Evolutionary conservation across 2,113 vertebrate genomes (phyloP), one percentile per base, ranked within the genome.

Genomic region (Atherinomorus stipes): DNA sequence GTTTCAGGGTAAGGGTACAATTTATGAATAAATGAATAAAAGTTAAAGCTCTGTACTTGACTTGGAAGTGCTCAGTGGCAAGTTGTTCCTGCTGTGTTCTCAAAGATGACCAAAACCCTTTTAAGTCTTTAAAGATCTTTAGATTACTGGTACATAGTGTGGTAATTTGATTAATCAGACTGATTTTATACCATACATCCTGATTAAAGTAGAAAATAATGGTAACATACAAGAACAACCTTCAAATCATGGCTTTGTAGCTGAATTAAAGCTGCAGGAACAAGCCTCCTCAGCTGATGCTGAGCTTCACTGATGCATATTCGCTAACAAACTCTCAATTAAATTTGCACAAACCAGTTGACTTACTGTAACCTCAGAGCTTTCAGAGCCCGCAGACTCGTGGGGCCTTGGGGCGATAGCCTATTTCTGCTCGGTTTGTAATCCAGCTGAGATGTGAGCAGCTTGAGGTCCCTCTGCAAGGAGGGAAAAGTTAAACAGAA

Each of bases 331-430:
- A 70, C 75, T 66, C 59, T n/a, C 57, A 84, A 85, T 85, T 81
- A 80, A 85, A 86, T 85, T 88, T 63, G 59, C 81, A 85, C 88
- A 85, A 83, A 80, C 74, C 76, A 79, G 75, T 66, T 83, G 74
- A 82, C 69, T 70, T 25, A 51, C 64, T 70, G 59, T 77, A 60
- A 85, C 85, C 79, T 85, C 54, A 1, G 61, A 85, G 78, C 67
- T 56, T 49, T 21, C 13, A 19, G 60, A 23, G 52, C 56, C 53
- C 26, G 21, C 0, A 63, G 76, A 71, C 59, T n/a, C 63, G 25
- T 8, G 37, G 54, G 47, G 28, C 45, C 56, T 31, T 1, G 6
- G 64, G 80, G 66, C 52, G 15, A 56, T 44, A 57, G 40, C 62
- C 71, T 7, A 2, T 67, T 73, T 71, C 31, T 59, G 56, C 61